Conservation (phyloP, 2,797 vertebrate species). For the Alectoris magna region DNA sequence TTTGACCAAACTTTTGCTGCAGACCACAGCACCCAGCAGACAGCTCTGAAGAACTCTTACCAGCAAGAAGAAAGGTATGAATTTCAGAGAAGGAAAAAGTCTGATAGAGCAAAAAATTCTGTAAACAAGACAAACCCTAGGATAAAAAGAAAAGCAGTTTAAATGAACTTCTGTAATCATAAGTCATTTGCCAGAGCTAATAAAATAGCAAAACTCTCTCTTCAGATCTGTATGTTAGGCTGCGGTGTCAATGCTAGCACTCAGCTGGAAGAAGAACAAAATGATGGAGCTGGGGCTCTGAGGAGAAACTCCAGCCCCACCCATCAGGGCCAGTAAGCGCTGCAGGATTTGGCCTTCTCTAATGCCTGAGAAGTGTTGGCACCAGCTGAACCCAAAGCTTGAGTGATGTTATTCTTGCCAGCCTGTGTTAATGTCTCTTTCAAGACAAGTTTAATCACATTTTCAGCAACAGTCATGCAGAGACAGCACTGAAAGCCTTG, state of each 20-base stretch:
- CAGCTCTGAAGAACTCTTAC: neutral
- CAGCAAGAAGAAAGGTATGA: neutral
- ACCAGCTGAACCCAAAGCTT: constrained; percentile 6
- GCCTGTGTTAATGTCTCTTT: neutral
- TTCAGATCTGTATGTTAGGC: neutral
- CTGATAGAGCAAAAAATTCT: neutral
- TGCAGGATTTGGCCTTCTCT: neutral
- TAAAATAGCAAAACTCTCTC: neutral
- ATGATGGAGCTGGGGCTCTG: neutral
- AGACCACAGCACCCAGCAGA: neutral
- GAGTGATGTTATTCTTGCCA: constrained; percentile 39
- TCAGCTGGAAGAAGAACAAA: neutral
- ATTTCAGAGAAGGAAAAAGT: neutral
- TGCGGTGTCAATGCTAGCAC: neutral
- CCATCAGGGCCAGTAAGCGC: neutral
- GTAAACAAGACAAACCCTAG: neutral
- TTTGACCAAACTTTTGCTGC: neutral
- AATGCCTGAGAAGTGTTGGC: neutral
- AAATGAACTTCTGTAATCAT: neutral
- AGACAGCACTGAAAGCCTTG: neutral
- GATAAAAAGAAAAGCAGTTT: neutral
- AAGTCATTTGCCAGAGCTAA: neutral
- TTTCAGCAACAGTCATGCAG: neutral
- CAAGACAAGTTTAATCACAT: neutral
- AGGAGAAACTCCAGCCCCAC: fast-evolving